Conservation (phyloP, 1,140 invertebrate genomes). For the Drosophila fuyamai region DNA sequence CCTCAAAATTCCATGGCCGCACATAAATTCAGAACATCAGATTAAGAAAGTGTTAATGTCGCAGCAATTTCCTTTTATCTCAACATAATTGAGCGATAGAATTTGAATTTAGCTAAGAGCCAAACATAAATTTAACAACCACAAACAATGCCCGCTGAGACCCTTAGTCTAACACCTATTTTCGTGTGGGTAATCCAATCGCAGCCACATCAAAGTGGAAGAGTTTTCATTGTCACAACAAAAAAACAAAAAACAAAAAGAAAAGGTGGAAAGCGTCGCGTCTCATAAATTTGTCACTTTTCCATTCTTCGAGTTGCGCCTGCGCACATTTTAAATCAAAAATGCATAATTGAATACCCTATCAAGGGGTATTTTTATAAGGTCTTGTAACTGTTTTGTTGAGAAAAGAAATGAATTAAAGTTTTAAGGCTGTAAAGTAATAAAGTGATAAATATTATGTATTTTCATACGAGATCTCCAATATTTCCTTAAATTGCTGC, state of each 20-base stretch:
- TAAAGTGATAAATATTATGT: too few relatives aligned
- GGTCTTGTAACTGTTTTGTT: neutral
- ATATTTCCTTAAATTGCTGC: too few relatives aligned
- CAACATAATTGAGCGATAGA: conserved; percentile 84
- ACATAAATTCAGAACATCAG: conserved; percentile 83
- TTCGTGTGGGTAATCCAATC: conserved; percentile 53
- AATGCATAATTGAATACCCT: conserved; percentile 60
- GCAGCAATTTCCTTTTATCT: conserved; percentile 83
- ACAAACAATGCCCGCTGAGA: conserved; percentile 52
- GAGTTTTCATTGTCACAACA: conserved; percentile 68
- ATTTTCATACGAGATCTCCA: too few relatives aligned
- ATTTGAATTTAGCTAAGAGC: conserved; percentile 84
- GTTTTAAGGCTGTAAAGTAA: neutral
- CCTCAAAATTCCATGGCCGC: conserved; percentile 78
- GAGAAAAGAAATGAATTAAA: neutral
- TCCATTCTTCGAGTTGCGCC: conserved; percentile 61
- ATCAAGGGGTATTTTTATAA: neutral
- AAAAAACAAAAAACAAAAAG: neutral
- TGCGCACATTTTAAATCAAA: conserved; percentile 72
- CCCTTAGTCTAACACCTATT: conserved; percentile 35
- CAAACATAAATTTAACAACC: conserved; percentile 83
- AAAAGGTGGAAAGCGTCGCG: conserved; percentile 6
- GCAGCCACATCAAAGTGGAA: conserved; percentile 27
- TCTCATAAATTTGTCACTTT: conserved; percentile 76
- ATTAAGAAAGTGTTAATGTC: conserved; percentile 84